Percentiles rank a stretch among this genome's conserved stretches.
Evolutionary conservation across 2,888 invertebrate genomes (phyloP).

Genomic region (Rutpela maculata): DNA sequence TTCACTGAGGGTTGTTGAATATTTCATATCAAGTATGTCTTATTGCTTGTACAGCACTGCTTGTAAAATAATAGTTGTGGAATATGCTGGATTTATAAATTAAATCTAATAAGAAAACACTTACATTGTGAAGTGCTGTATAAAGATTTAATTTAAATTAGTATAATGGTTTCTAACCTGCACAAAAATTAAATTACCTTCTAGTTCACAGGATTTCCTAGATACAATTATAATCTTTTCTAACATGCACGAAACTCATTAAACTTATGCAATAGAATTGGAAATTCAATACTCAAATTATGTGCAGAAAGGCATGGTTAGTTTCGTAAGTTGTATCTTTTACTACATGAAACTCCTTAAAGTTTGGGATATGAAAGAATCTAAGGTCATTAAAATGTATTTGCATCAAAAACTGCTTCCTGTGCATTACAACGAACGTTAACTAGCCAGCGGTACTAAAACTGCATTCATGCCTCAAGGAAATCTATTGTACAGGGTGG

Average conservation of each 20-base stretch:
- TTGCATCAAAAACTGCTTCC: not conserved
- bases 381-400: not conserved
- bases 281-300: not conserved
- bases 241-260: not conserved
- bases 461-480: not conserved
- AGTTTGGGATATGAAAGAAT: not conserved
- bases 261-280: not conserved
- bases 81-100: not conserved
- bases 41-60: constrained; percentile 7
- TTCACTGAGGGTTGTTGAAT: constrained; percentile 3
- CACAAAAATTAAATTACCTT: not conserved
- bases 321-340: not conserved
- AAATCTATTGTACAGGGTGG: too few relatives aligned
- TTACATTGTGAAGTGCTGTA: not conserved
- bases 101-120: not conserved
- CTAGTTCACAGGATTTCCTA: not conserved
- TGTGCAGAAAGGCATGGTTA: not conserved
- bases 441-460: not conserved
- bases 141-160: constrained; percentile 1
- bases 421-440: not conserved
- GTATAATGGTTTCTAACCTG: not conserved
- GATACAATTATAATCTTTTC: not conserved
- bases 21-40: constrained; percentile 7
- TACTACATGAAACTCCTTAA: not conserved
- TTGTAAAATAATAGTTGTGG: not conserved